These are phyloP conservation scores for Origma solitaria DNA, from an alignment of 2,113 vertebrate species.

Conservation along the genomic window DNA sequence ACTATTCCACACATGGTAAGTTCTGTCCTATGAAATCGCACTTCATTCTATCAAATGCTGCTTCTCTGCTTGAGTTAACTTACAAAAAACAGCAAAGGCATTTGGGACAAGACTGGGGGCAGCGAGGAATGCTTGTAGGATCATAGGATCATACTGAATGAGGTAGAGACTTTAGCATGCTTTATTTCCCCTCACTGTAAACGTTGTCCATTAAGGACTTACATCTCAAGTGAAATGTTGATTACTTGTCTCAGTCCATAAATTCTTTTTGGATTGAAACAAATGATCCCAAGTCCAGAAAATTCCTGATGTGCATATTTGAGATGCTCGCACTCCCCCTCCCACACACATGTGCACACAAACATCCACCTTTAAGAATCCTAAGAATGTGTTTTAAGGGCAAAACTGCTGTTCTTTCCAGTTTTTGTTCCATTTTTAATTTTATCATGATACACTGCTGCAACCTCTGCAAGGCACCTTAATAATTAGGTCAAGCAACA, in stretches of 20 bases:
- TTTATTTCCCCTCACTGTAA: not conserved
- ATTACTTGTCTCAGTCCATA: not conserved
- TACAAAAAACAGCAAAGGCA: not conserved
- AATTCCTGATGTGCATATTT: not conserved
- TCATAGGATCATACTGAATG: not conserved
- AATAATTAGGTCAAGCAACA: not conserved
- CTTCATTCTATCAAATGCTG: not conserved
- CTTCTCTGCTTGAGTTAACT: not conserved
- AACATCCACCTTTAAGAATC: not conserved
- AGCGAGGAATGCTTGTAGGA: not conserved
- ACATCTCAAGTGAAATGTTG: not conserved
- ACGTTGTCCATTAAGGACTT: not conserved
- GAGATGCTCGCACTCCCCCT: not conserved
- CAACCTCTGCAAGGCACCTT: not conserved
- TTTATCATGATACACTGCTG: not conserved
- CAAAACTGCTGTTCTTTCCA: not conserved
- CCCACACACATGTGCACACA: rapidly evolving
- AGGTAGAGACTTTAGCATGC: not conserved
- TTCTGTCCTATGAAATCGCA: not conserved
- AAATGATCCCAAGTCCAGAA: not conserved
- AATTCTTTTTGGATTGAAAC: not conserved
- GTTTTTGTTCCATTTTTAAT: not conserved
- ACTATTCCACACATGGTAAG: conserved; percentile 84
- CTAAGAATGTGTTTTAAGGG: not conserved
- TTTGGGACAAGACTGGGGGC: not conserved